Evolutionary conservation across 2,113 vertebrate species (phyloP).

Genomic region (Gasterosteus nipponicus): DNA sequence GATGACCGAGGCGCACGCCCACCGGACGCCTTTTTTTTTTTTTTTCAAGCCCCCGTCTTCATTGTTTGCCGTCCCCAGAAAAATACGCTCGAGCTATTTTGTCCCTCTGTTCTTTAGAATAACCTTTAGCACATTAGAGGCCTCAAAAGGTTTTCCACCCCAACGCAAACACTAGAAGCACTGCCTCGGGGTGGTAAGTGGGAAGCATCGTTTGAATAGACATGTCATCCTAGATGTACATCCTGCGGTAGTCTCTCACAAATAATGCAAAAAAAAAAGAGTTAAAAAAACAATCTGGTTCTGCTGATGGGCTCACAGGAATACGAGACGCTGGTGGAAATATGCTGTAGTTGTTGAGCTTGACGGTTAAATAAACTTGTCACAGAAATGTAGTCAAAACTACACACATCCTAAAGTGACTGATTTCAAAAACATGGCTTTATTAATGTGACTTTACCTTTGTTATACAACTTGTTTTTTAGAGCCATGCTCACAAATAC

Average conservation of each 20-base stretch:
- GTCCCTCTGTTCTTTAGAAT: conserved; percentile 6
- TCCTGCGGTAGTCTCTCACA: neutral
- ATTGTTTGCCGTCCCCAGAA: conserved; percentile 32
- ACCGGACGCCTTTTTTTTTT: conserved; percentile 9
- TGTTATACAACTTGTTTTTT: neutral
- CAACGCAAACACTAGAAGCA: neutral
- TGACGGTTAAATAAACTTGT: neutral
- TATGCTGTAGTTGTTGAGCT: neutral
- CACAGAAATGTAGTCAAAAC: neutral
- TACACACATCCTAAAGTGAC: neutral
- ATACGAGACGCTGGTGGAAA: neutral
- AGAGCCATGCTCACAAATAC: neutral
- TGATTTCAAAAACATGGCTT: neutral
- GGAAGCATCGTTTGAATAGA: neutral
- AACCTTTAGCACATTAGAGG: conserved; percentile 18
- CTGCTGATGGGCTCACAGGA: neutral
- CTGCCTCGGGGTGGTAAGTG: neutral
- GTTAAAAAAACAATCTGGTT: neutral
- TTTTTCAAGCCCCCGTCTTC: conserved; percentile 2
- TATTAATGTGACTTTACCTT: neutral
- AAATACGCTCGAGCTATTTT: conserved; percentile 18
- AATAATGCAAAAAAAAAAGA: neutral
- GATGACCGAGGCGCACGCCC: conserved; percentile 35
- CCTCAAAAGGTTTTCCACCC: neutral
- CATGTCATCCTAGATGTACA: neutral